A percentile compares a stretch with the other conserved stretches of the same genome.
phyloP scores from a whole-genome alignment of 2,797 vertebrate genomes.

The Myripristis murdjan region DNA sequence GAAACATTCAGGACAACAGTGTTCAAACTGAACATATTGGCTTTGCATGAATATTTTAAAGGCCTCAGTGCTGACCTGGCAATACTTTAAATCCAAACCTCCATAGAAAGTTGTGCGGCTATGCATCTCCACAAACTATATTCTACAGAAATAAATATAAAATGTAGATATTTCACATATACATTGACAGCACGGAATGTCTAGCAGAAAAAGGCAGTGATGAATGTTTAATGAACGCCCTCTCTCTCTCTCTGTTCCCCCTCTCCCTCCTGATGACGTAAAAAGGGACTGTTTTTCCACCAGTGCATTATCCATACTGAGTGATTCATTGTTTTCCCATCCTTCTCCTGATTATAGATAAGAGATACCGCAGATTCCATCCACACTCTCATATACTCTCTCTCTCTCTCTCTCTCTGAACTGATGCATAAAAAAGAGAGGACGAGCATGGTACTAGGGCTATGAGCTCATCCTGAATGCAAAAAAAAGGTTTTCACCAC shows the following conservation, averaged over 20 bases:
- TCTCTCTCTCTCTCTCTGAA: too few relatives aligned
- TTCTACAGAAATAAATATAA: not conserved
- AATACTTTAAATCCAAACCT: not conserved
- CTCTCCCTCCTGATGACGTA: slow-evolving; percentile 27
- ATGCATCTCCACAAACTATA: not conserved
- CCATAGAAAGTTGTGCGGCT: not conserved
- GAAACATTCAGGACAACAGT: not conserved
- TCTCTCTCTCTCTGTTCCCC: not conserved
- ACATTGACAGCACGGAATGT: slow-evolving; percentile 21
- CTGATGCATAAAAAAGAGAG: not conserved
- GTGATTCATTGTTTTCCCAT: not conserved
- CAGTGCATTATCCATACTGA: slow-evolving; percentile 25
- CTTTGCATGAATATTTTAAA: not conserved
- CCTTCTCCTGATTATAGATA: slow-evolving; percentile 12
- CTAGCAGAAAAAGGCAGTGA: slow-evolving; percentile 26
- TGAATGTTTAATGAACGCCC: slow-evolving; percentile 54
- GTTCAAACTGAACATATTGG: not conserved
- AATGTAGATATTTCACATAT: slow-evolving; percentile 14
- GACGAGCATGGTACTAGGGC: not conserved
- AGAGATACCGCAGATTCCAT: not conserved
- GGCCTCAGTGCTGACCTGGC: not conserved
- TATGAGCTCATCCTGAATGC: too few relatives aligned
- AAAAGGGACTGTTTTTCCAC: slow-evolving; percentile 30
- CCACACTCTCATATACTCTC: not conserved
- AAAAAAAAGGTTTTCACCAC: not conserved